Percentiles rank a stretch among this genome's conserved stretches.
phyloP scores from a whole-genome alignment of 2,888 invertebrate species.

The Napeogenes sylphis region DNA sequence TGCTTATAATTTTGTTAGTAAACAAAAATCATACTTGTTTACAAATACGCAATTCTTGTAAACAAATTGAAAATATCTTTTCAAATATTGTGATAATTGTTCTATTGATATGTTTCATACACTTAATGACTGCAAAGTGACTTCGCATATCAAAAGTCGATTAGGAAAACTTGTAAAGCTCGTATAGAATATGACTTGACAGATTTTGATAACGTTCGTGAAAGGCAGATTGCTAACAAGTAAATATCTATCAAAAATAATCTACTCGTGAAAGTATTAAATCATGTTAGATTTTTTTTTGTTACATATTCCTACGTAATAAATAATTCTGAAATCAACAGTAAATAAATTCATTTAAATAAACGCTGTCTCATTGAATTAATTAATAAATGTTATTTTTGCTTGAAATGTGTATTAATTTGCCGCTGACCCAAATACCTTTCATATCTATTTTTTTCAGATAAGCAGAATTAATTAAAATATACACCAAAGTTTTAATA shows the following conservation, averaged over 20 bases:
- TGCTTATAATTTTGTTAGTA: too few relatives aligned
- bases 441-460: not conserved
- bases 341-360: not conserved
- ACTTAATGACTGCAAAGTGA: not conserved
- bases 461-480: conserved; percentile 8
- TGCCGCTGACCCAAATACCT: not conserved
- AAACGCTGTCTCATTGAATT: conserved; percentile 1
- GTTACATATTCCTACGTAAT: not conserved
- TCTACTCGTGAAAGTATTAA: too few relatives aligned
- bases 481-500: conserved; percentile 5
- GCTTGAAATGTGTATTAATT: not conserved
- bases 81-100: not conserved
- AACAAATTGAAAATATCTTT: not conserved
- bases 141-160: not conserved
- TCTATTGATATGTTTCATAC: not conserved
- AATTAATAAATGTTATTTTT: conserved; percentile 1
- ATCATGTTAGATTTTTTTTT: too few relatives aligned
- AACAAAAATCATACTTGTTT: too few relatives aligned
- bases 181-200: not conserved
- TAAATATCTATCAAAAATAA: too few relatives aligned
- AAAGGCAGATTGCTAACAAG: not conserved
- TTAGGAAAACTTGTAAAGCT: conserved; percentile 1
- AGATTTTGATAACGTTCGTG: not conserved
- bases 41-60: not conserved
- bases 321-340: not conserved